phyloP scores from a whole-genome alignment of 2,113 vertebrate genomes.

The Psettodes erumei region DNA sequence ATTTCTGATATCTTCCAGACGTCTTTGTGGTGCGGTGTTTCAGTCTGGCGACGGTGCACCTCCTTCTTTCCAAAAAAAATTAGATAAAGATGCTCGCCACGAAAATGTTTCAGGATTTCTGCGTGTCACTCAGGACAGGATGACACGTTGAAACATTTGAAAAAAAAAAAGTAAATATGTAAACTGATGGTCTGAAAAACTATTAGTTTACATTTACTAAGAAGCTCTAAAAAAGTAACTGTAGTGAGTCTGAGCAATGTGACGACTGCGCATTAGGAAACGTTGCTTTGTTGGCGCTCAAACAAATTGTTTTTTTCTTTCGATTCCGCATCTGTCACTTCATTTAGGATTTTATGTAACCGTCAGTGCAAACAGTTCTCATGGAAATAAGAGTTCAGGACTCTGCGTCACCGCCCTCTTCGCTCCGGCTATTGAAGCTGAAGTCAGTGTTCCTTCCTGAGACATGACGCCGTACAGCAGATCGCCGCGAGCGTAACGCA shows the following conservation, averaged over 20 bases:
- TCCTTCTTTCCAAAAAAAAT: background rate
- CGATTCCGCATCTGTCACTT: background rate
- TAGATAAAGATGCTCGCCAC: background rate
- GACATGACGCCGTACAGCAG: constrained; percentile 2
- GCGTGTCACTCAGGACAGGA: background rate
- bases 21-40: background rate
- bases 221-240: too few species aligned
- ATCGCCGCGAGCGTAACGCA: constrained; percentile 15
- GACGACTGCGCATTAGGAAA: too few species aligned
- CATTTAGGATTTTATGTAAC: too few species aligned
- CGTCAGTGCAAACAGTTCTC: constrained; percentile 4
- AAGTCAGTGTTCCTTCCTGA: constrained; percentile 8
- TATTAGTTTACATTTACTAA: background rate
- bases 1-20: constrained; percentile 23
- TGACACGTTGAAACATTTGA: too few species aligned
- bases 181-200: too few species aligned
- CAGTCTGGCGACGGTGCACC: background rate
- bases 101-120: too few species aligned
- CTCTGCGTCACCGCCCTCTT: background rate
- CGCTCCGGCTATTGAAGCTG: background rate
- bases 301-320: background rate
- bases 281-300: background rate
- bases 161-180: too few species aligned
- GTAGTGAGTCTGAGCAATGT: too few species aligned
- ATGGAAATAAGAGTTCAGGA: constrained; percentile 10